A percentile compares a stretch with the other conserved stretches of the same genome.
These are phyloP conservation scores for Osmoderma eremita DNA, from an alignment of 2,888 invertebrate species.

Conservation along the genomic window DNA sequence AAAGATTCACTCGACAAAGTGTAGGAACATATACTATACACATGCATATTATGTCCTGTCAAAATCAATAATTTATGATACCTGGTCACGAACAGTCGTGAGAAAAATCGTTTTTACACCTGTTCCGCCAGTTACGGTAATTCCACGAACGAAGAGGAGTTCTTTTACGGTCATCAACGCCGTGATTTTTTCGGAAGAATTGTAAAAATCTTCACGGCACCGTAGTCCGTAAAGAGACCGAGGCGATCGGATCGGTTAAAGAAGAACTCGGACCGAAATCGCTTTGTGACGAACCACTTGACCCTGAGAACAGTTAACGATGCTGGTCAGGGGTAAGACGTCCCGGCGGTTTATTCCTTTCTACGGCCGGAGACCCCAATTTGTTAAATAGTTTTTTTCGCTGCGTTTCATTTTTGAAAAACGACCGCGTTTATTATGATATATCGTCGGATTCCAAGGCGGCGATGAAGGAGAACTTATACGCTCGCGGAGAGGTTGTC, in stretches of 20 bases:
- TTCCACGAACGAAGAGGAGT: background rate
- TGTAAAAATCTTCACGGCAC: background rate
- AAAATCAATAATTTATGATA: slow-evolving; percentile 15
- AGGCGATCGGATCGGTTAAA: slow-evolving; percentile 47
- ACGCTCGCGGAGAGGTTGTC: slow-evolving; percentile 17
- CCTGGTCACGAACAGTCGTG: slow-evolving; percentile 6
- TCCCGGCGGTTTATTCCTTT: slow-evolving; percentile 46
- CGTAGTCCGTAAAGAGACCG: slow-evolving; percentile 1
- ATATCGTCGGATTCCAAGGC: slow-evolving; percentile 48
- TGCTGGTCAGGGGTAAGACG: slow-evolving; percentile 46
- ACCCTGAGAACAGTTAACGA: slow-evolving; percentile 49
- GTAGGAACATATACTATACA: no score
- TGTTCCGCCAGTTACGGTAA: slow-evolving; percentile 12
- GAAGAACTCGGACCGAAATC: slow-evolving; percentile 49
- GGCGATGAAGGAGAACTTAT: slow-evolving; percentile 16
- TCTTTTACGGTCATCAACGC: slow-evolving; percentile 18
- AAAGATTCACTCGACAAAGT: no score
- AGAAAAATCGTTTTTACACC: slow-evolving; percentile 34
- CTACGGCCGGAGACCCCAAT: slow-evolving; percentile 52
- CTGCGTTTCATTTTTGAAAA: slow-evolving; percentile 52
- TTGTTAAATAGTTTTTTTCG: slow-evolving; percentile 53
- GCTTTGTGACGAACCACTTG: slow-evolving; percentile 50
- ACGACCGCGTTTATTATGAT: slow-evolving; percentile 59
- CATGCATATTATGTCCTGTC: background rate
- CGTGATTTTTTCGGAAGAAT: background rate